Base-by-base conservation (phyloP, 2,113 vertebrate genomes). In the Brienomyrus brachyistius region DNA sequence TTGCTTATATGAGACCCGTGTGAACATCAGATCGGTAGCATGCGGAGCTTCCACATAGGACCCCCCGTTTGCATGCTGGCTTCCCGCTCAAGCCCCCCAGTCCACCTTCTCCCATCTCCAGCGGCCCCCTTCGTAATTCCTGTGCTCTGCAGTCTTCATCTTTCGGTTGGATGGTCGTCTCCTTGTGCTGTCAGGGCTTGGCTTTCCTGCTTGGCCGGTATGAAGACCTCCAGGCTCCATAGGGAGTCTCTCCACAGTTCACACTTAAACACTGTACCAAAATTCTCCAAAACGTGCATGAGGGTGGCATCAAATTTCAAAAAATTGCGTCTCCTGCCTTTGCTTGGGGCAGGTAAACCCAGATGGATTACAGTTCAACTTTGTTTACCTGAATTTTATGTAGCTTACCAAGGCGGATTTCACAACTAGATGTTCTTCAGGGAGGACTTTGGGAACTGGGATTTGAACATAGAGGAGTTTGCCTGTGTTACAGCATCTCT, bases 1-100 rank as follows among this genome's bases (percentile, higher is more conserved):
- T 92, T 90, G 93, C 91, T 94, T 94, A 93, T 93, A 95, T 94
- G 92, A 92, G 94, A 93, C 92, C 94, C 91, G 43, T 91, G 90
- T 95, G 88, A 95, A 95, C 94, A 94, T 94, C 95, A 94, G 90
- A 95, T 94, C 91, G 87, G 90, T 92, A 50, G 90, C 82, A 31
- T 27, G 62, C n/a, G 8, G n/a, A 1, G 62, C n/a, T 31, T 70
- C 62, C n/a, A 13, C 74, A 80, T 5, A 80, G 74, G 74, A 80
- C 31, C 10, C 27, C 23, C n/a, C 27, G 3, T 70, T 4, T 70
- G 62, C 9, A 31, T 31, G 62, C 62, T 27, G 62, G n/a, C 62
- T 66, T 27, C 27, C n/a, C 9, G n/a, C 59, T 62, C 23, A 9
- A n/a, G 8, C 1, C 23, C 59, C 6, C 54, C 59, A 1, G 2